Base-by-base conservation (phyloP, 1,140 invertebrate genomes). In the Oreohelix idahoensis region DNA sequence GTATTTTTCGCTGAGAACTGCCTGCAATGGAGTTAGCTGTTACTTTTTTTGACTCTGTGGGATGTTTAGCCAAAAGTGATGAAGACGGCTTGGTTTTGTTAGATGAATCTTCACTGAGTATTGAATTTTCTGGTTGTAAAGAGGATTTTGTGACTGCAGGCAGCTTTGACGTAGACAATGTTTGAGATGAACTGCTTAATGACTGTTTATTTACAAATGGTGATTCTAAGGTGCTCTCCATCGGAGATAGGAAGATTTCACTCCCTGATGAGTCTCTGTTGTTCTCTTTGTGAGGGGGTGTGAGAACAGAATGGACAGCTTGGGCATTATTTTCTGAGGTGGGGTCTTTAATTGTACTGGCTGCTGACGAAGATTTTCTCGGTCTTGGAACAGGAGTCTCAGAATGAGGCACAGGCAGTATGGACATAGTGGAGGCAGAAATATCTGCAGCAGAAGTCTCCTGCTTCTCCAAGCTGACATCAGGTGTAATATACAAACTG, bases 401-500 rank as follows among this genome's bases (percentile, higher is more conserved):
- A 26, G 38, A 8, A 4, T 26, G 20, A 29, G 71, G 42, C 23
- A 1, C 2, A n/a, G 71, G 36, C 20, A 45, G 39, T 23, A 45
- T 8, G 8, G 38, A 38, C 1, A 32, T 15, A 39, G 71, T n/a
- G 38, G 71, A 5, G 35, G 38, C 13, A 5, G 71, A 45, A 42
- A 1, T 39, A 74, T 29, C 23, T 39, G 71, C 23, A 39, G 71
- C 23, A 0, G 11, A 1, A 26, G 1, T 1, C 8, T 78, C 49
- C 49, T 80, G 79, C 35, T 88, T 86, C 69, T 81, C 84, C n/a
- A 86, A 73, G 85, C 87, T 88, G n/a, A 81, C 79, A 84, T 89
- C 84, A 0, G 87, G 89, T n/a, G 89, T 89, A 76, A 81, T 66
- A 86, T 89, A 90, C 26, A 87, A 36, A 84, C 88, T 90, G 83